A percentile compares a stretch with the other conserved stretches of the same genome.
phyloP scores from a whole-genome alignment of 2,113 vertebrate species.

The Sclerurus mexicanus region DNA sequence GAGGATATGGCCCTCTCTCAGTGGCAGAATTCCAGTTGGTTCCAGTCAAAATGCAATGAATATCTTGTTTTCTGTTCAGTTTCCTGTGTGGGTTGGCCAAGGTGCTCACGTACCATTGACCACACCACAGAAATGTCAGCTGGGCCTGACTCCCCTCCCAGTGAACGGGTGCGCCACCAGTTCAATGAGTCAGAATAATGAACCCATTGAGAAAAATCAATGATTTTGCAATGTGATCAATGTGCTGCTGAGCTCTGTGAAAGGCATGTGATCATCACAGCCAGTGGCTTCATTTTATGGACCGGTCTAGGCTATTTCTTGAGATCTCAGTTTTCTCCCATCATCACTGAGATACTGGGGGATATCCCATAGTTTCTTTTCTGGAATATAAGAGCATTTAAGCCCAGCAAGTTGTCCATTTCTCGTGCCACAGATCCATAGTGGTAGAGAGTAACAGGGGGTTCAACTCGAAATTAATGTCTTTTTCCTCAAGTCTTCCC shows the following conservation, averaged over 20 bases:
- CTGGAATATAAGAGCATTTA: not conserved
- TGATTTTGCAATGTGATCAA: not conserved
- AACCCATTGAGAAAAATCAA: not conserved
- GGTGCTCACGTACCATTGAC: not conserved
- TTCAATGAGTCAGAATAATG: not conserved
- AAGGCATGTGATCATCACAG: not conserved
- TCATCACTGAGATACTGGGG: not conserved
- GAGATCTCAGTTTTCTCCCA: not conserved
- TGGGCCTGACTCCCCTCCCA: not conserved
- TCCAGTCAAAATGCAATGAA: not conserved
- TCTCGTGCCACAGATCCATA: not conserved
- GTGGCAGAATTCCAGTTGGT: not conserved
- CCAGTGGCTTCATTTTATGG: not conserved
- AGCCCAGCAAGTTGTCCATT: not conserved
- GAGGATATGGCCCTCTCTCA: not conserved
- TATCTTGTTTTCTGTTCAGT: not conserved
- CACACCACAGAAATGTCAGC: not conserved
- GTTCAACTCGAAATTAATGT: not conserved
- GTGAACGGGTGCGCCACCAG: not conserved
- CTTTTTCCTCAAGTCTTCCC: not conserved
- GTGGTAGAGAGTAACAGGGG: rapidly evolving
- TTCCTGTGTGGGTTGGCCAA: not conserved
- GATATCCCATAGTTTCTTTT: not conserved
- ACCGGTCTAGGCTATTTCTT: not conserved
- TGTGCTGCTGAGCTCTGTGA: not conserved